Evolutionary conservation across 2,113 vertebrate genomes (phyloP), one percentile per base, ranked within the genome.

Genomic region (Lagopus muta): DNA sequence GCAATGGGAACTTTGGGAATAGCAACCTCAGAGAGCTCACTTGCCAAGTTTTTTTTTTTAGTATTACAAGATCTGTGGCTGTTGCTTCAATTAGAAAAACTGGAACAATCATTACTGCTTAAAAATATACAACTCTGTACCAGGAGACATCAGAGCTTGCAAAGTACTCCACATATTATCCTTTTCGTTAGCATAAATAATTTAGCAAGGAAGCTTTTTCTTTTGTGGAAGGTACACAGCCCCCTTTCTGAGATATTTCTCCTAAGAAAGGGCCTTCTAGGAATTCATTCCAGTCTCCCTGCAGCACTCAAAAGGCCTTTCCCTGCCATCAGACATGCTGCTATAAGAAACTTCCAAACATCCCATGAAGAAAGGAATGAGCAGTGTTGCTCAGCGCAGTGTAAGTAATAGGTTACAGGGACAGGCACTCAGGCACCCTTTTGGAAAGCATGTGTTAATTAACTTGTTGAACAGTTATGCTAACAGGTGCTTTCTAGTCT

Each of bases 11-110:
- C 70, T 38, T 47, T 89, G 79, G 60, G 71, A 95, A 88, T 57
- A 85, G 65, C 32, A 34, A 73, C 17, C 11, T 73, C 27, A n/a
- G n/a, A 43, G 72, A 73, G 50, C 20, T 55, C 64, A 38, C 64
- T 87, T 87, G 82, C 82, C 86, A 95, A 57, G 55, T n/a, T 21
- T 60, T 66, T 61, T n/a, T 61, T 42, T n/a, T 67, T 86, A 25
- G 45, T 66, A 47, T 32, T 85, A 66, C 22, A 73, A 58, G 58
- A 34, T 73, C 71, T 54, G 1, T 76, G 47, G 32, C 67, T 94
- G 47, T 85, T 92, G 25, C 8, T 89, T 87, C 58, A 75, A 89
- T 93, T 65, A 74, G 91, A 91, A 92, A 82, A 96, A 40, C 11
- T 80, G 38, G 47, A 84, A 85, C 0, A 1, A 21, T 20, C 30